A percentile compares a stretch with the other conserved stretches of the same genome.
These are phyloP conservation scores for Meteorus colon DNA, from an alignment of 2,888 invertebrate species.

Conservation along the genomic window DNA sequence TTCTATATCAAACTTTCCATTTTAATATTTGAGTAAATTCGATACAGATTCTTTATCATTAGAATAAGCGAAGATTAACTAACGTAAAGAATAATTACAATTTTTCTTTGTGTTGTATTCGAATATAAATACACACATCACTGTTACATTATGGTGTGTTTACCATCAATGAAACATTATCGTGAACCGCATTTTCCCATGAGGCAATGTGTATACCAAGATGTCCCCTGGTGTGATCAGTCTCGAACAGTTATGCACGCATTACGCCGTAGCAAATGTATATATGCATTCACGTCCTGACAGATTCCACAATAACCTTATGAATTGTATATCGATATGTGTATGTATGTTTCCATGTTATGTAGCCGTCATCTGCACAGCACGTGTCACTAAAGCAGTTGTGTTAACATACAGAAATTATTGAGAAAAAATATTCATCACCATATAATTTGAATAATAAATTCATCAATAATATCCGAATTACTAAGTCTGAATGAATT, in stretches of 20 bases:
- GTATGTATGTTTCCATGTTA: background rate
- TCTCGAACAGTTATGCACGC: conserved; percentile 54
- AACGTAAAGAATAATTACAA: background rate
- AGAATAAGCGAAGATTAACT: background rate
- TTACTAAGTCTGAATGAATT: background rate
- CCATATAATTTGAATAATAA: conserved; percentile 10
- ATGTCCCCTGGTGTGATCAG: conserved; percentile 42
- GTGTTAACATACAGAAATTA: background rate
- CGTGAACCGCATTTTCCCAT: conserved; percentile 54
- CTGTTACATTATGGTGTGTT: conserved; percentile 28
- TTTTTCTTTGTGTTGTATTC: too few species aligned
- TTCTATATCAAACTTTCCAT: background rate
- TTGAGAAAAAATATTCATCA: conserved; percentile 43
- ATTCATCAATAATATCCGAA: background rate
- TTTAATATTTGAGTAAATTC: background rate
- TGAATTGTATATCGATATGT: background rate
- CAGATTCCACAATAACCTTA: conserved; percentile 55
- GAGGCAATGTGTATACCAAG: conserved; percentile 57
- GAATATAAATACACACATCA: background rate
- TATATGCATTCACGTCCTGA: conserved; percentile 53
- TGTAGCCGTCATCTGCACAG: background rate
- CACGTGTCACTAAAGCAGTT: background rate
- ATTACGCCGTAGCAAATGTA: conserved; percentile 31
- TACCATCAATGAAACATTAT: conserved; percentile 54
- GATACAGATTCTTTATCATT: background rate